Conservation (phyloP, 2,113 vertebrate species). For the Ammodytes marinus region DNA sequence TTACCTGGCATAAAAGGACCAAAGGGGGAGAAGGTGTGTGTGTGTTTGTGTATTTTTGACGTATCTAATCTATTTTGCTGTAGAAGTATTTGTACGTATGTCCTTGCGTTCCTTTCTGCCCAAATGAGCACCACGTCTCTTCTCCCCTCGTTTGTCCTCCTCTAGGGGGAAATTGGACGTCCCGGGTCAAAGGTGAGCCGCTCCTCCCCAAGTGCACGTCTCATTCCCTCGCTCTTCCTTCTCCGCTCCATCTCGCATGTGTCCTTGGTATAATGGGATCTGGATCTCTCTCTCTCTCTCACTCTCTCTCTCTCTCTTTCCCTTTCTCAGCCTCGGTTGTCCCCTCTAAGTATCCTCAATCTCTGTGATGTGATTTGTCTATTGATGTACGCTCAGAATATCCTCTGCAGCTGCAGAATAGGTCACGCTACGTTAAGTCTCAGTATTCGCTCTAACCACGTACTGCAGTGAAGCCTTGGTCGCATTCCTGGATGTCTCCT, state of each 20-base stretch:
- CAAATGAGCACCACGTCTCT: slow-evolving; percentile 43
- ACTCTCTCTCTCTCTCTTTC: background rate
- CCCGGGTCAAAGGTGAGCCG: slow-evolving; percentile 93
- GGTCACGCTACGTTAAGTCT: slow-evolving; percentile 53
- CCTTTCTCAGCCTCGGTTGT: background rate
- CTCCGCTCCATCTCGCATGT: slow-evolving; percentile 26
- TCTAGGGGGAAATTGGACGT: slow-evolving; percentile 94
- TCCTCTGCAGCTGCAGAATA: slow-evolving; percentile 55
- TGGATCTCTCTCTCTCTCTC: slow-evolving; percentile 12
- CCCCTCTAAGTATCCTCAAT: slow-evolving; percentile 21
- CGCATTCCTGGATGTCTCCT: slow-evolving; percentile 33
- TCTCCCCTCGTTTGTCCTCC: slow-evolving; percentile 64
- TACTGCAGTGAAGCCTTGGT: slow-evolving; percentile 17
- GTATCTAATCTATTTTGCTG: slow-evolving; percentile 44
- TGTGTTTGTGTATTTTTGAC: slow-evolving; percentile 4
- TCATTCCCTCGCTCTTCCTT: slow-evolving; percentile 1
- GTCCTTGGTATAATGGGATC: slow-evolving; percentile 69
- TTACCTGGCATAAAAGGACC: slow-evolving; percentile 90
- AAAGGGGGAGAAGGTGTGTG: slow-evolving; percentile 92
- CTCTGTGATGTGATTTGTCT: slow-evolving; percentile 68
- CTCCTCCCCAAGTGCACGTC: slow-evolving; percentile 29
- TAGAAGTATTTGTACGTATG: slow-evolving; percentile 34
- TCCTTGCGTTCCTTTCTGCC: slow-evolving; percentile 52
- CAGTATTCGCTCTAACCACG: background rate
- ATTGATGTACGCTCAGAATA: slow-evolving; percentile 62